Conservation (phyloP, 1,140 invertebrate species). For the Cotesia chilonis region DNA sequence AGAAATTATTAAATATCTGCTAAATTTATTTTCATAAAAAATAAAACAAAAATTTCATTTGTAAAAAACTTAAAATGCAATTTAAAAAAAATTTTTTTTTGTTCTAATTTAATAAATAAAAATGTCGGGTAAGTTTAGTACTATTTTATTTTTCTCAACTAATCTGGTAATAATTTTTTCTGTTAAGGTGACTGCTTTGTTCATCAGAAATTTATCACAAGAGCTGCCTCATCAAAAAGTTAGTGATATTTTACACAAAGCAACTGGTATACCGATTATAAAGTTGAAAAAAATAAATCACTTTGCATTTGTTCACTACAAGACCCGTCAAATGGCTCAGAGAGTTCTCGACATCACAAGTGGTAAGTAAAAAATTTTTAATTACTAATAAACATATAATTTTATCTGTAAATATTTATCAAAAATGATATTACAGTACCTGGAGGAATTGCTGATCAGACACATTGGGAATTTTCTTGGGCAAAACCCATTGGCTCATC, state of each 20-base stretch:
- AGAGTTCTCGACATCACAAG: conserved; percentile 54
- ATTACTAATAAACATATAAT: conserved; percentile 25
- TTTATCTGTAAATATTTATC: conserved; percentile 15
- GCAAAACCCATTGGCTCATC: conserved; percentile 59
- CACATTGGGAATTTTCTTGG: conserved; percentile 61
- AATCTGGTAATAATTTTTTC: background rate
- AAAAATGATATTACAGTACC: conserved; percentile 41
- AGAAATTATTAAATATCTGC: no score
- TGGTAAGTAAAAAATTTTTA: conserved; percentile 46
- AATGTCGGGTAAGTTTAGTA: no score
- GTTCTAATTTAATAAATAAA: no score
- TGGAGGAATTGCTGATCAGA: conserved; percentile 46
- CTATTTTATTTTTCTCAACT: background rate
- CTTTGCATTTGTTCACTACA: conserved; percentile 63
- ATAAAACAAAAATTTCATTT: no score
- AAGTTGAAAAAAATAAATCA: conserved; percentile 65
- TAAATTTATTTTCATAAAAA: no score
- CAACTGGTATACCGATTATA: conserved; percentile 56
- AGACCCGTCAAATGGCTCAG: conserved; percentile 54
- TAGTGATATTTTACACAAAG: conserved; percentile 54
- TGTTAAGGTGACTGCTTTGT: conserved; percentile 58
- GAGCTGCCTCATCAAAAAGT: conserved; percentile 55
- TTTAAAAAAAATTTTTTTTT: no score
- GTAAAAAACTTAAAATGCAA: no score
- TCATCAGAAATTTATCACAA: conserved; percentile 57